phyloP scores from a whole-genome alignment of 2,113 vertebrate species.

The Pholis gunnellus region DNA sequence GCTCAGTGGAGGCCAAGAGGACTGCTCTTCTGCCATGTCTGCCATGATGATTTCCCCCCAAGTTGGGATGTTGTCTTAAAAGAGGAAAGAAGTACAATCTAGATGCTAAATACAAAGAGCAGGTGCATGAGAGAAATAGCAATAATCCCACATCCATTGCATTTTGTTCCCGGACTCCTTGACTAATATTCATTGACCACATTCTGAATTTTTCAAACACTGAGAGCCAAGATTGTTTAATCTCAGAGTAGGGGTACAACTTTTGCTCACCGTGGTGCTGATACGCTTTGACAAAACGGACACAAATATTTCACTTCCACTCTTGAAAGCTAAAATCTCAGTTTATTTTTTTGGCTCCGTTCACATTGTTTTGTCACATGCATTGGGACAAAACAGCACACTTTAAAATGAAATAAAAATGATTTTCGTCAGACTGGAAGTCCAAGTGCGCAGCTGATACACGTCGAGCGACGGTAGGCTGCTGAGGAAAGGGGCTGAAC shows the following conservation, averaged over 20 bases:
- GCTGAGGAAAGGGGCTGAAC: no score
- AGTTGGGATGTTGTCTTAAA: neutral
- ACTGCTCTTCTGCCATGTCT: neutral
- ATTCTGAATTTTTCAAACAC: neutral
- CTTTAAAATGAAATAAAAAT: no score
- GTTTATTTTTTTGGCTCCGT: no score
- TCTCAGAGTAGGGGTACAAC: neutral
- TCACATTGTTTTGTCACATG: no score
- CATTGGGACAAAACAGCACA: neutral
- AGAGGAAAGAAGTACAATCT: neutral
- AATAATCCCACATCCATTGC: neutral
- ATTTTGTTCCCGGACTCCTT: neutral
- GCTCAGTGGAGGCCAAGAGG: neutral
- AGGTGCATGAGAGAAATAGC: neutral
- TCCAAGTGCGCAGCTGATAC: no score
- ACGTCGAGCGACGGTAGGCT: no score
- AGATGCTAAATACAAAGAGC: neutral
- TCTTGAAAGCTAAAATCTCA: neutral
- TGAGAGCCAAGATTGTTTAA: neutral
- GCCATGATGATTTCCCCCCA: neutral
- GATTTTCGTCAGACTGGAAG: no score
- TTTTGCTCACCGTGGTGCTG: neutral
- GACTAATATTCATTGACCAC: conserved; percentile 2
- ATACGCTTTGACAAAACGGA: neutral
- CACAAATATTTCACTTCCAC: neutral